Base-by-base conservation (phyloP, 2,113 vertebrate species). In the Hemicordylus capensis region DNA sequence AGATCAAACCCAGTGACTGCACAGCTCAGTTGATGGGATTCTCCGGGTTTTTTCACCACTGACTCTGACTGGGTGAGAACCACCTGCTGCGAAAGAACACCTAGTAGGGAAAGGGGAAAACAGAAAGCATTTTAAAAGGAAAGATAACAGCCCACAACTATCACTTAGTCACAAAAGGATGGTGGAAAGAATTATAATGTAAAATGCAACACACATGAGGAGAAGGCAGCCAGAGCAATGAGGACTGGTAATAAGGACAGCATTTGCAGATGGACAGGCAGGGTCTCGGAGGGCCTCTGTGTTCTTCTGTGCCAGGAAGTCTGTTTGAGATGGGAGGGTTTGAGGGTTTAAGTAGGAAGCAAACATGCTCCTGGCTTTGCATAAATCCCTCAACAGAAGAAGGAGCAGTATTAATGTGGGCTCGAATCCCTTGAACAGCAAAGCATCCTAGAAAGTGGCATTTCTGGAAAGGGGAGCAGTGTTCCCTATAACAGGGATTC, bases 1-100 rank as follows among this genome's bases (percentile, higher is more conserved):
- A 93, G 73, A n/a, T 20, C 39, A 24, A 91, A 89, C 1, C 92
- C 87, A 76, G 85, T 76, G 66, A 81, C 86, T 31, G 85, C 85
- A 28, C 94, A 88, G 10, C 24, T 59, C 14, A 90, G 80, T 37
- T 58, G 59, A 15, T 76, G 6, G 24, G 82, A 74, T 42, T 84
- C 81, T 28, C 76, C 82, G 19, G 69, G 66, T 10, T 80, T 84
- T 51, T 84, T 84, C 7, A 76, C 8, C 17, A 42, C 63, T 31
- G 46, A 22, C 26, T 20, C 76, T 22, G 22, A 63, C 42, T 81
- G 85, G 1, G 44, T 86, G 24, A 81, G 31, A 42, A 70, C 39
- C 51, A 85, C 69, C 37, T 85, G 4, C 51, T 54, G 85, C 14
- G 51, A 85, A 31, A 34, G 11, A 7, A 34, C 39, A 12, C 66